Percentiles rank a stretch among this genome's conserved stretches.
Conservation (phyloP, 2,113 vertebrate genomes). For the Spermophilus dauricus region DNA sequence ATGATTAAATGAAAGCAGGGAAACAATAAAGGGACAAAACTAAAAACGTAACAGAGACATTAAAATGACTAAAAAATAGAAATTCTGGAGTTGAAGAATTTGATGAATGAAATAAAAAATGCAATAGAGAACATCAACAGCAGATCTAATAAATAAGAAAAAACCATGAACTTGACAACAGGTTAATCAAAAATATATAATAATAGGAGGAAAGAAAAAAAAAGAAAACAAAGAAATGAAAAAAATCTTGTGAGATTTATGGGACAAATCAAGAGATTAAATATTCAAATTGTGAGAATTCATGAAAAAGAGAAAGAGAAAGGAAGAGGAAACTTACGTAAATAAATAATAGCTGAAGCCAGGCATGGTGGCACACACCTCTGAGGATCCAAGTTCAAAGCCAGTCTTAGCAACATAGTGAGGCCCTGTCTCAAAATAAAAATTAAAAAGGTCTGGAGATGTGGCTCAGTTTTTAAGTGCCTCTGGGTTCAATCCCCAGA, state of each 20-base stretch:
- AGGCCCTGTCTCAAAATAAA: no score
- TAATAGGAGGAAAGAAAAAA: neutral
- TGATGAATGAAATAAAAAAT: neutral
- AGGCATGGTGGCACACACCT: no score
- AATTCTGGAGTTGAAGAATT: neutral
- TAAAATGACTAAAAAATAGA: neutral
- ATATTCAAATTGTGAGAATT: neutral
- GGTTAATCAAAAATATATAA: neutral
- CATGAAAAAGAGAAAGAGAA: neutral
- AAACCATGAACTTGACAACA: neutral
- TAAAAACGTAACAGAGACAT: neutral
- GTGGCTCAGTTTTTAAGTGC: no score
- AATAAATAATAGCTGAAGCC: neutral
- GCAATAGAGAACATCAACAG: neutral
- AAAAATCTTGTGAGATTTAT: neutral
- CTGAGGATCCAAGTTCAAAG: no score
- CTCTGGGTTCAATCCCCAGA: no score
- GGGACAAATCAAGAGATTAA: neutral
- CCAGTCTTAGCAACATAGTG: no score
- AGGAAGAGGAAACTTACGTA: neutral
- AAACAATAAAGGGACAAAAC: neutral
- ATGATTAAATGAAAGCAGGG: neutral
- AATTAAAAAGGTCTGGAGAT: no score
- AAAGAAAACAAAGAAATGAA: neutral
- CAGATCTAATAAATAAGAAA: neutral